Evolutionary conservation across 1,140 invertebrate species (phyloP).

Genomic region (Drosophila albomicans): DNA sequence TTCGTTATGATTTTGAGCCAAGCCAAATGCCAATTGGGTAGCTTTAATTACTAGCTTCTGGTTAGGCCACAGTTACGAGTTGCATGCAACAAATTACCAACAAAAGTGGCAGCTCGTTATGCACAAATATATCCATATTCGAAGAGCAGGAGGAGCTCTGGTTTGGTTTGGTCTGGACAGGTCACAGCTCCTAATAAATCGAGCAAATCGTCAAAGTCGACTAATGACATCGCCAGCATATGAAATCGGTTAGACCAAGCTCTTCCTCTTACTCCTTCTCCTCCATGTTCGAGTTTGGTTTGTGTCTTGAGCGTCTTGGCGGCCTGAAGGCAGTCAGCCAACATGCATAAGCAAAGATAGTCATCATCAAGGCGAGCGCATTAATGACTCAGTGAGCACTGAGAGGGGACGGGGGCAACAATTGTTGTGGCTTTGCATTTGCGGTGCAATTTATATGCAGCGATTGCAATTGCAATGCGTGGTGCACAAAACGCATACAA

Average conservation of each 20-base stretch:
- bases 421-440: conserved; percentile 82
- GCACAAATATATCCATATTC: neutral
- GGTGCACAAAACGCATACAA: conserved; percentile 80
- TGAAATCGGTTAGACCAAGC: conserved; percentile 51
- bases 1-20: conserved; percentile 42
- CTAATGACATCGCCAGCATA: conserved; percentile 66
- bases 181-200: conserved; percentile 72
- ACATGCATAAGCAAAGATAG: conserved; percentile 78
- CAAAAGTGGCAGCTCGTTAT: conserved; percentile 24
- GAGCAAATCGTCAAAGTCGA: conserved; percentile 65
- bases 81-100: conserved; percentile 55
- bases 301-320: conserved; percentile 11
- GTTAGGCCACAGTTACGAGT: conserved; percentile 1
- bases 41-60: conserved; percentile 41
- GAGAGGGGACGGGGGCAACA: conserved; percentile 23
- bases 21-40: conserved; percentile 30
- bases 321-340: conserved; percentile 44
- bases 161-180: conserved; percentile 2
- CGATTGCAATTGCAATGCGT: conserved; percentile 80
- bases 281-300: neutral
- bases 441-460: conserved; percentile 80
- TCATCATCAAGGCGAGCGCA: conserved; percentile 75
- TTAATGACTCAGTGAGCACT: conserved; percentile 67
- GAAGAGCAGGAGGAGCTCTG: neutral
- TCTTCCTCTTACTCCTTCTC: neutral